phyloP scores from a whole-genome alignment of 2,797 vertebrate genomes.

The Alosa sapidissima region DNA sequence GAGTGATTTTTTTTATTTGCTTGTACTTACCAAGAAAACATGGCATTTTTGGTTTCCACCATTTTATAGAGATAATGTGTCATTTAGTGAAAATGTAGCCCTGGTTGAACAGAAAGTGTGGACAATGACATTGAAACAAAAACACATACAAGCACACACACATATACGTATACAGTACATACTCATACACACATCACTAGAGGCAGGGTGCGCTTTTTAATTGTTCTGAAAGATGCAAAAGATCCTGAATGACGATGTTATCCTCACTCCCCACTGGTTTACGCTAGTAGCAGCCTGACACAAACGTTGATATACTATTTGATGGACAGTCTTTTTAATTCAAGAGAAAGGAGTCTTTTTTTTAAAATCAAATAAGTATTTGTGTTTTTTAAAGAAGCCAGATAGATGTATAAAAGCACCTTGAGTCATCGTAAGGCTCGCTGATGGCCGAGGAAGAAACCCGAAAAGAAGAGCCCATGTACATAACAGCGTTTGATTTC shows the following conservation, averaged over 20 bases:
- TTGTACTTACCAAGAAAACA: background rate
- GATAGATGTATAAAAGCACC: slow-evolving; percentile 40
- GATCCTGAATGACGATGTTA: slow-evolving; percentile 30
- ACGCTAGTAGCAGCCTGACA: slow-evolving; percentile 41
- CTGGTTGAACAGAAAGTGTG: slow-evolving; percentile 40
- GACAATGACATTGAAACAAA: slow-evolving; percentile 43
- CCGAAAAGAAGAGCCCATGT: slow-evolving; percentile 53
- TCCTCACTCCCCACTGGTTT: slow-evolving; percentile 41
- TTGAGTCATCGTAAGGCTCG: slow-evolving; percentile 55
- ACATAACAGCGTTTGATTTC: slow-evolving; percentile 67
- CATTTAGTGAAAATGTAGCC: slow-evolving; percentile 52
- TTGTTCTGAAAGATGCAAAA: slow-evolving; percentile 29
- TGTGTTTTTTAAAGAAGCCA: slow-evolving; percentile 31
- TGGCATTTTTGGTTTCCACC: slow-evolving; percentile 47
- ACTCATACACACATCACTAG: slow-evolving; percentile 38
- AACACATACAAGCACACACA: slow-evolving; percentile 27
- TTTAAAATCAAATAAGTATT: slow-evolving; percentile 44
- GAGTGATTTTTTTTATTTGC: slow-evolving; percentile 15
- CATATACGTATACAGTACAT: slow-evolving; percentile 48
- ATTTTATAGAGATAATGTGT: slow-evolving; percentile 42
- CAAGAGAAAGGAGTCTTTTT: slow-evolving; percentile 6
- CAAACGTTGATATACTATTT: slow-evolving; percentile 53
- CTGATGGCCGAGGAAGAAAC: slow-evolving; percentile 32
- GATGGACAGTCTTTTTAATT: slow-evolving; percentile 41
- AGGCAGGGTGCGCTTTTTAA: slow-evolving; percentile 22